Conservation (phyloP, 2,888 invertebrate species). For the Rhamnusium bicolor region DNA sequence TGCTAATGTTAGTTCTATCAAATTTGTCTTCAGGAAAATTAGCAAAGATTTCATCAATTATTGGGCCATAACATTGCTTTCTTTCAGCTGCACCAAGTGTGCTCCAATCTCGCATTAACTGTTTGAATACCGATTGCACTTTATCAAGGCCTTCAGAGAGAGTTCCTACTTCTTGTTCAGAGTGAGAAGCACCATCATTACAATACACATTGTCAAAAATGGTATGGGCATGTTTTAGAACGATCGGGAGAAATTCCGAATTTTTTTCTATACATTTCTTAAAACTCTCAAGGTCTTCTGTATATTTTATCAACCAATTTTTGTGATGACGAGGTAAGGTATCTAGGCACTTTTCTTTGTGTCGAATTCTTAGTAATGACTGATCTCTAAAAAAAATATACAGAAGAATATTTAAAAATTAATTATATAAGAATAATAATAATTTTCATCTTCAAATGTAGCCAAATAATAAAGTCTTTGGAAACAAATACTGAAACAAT, state of each 20-base stretch:
- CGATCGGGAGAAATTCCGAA: slow-evolving; percentile 78
- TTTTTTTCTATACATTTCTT: slow-evolving; percentile 86
- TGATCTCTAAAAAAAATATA: slow-evolving; percentile 77
- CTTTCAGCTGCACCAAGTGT: slow-evolving; percentile 86
- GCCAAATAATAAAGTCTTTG: too few relatives aligned
- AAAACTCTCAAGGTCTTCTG: slow-evolving; percentile 82
- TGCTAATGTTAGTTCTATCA: slow-evolving; percentile 75
- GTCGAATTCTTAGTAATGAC: slow-evolving; percentile 82
- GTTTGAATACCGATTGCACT: slow-evolving; percentile 94
- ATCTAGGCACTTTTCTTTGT: slow-evolving; percentile 83
- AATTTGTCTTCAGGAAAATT: slow-evolving; percentile 80
- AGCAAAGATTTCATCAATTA: slow-evolving; percentile 85
- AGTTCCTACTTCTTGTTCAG: slow-evolving; percentile 64
- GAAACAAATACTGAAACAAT: too few relatives aligned
- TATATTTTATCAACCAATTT: slow-evolving; percentile 82
- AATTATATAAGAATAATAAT: too few relatives aligned
- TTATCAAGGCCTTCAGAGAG: slow-evolving; percentile 74
- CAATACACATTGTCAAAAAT: slow-evolving; percentile 85
- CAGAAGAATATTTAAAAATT: too few relatives aligned
- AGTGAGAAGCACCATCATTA: slow-evolving; percentile 60
- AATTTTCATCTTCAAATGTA: too few relatives aligned
- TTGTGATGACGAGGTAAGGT: slow-evolving; percentile 85
- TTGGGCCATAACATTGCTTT: slow-evolving; percentile 90
- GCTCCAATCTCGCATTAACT: slow-evolving; percentile 98
- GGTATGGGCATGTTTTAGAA: slow-evolving; percentile 84